Conservation (phyloP, 92 coral and sea anemone genomes). For the Anthopleura xanthogrammica region DNA sequence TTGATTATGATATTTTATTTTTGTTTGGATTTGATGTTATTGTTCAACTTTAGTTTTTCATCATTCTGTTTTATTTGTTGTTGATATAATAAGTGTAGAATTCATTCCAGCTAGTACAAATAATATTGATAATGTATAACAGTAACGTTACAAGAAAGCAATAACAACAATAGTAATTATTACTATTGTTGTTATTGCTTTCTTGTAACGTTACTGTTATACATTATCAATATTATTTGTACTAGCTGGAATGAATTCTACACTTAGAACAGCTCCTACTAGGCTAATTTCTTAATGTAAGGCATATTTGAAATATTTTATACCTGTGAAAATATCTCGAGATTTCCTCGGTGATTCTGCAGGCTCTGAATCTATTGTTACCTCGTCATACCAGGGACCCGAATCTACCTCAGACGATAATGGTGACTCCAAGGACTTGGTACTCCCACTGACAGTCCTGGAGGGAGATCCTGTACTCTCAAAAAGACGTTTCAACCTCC, state of each 20-base stretch:
- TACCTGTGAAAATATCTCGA: constrained; percentile 5
- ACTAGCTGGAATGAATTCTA: neutral
- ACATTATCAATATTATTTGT: too few species aligned
- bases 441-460: neutral
- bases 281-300: too few species aligned
- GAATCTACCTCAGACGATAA: neutral
- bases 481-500: neutral
- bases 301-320: neutral
- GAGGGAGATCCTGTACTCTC: neutral
- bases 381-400: constrained; percentile 24
- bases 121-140: too few species aligned
- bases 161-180: too few species aligned
- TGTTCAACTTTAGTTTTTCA: too few species aligned
- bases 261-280: neutral
- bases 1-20: too few species aligned
- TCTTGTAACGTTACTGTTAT: too few species aligned
- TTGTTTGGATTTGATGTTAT: too few species aligned
- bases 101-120: too few species aligned
- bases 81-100: neutral
- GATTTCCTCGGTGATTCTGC: neutral
- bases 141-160: too few species aligned
- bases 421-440: neutral
- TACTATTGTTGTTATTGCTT: too few species aligned
- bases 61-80: too few species aligned
- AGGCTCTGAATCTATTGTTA: neutral